These are phyloP conservation scores for Semotilus atromaculatus DNA, from an alignment of 2,797 vertebrate species.

Conservation along the genomic window DNA sequence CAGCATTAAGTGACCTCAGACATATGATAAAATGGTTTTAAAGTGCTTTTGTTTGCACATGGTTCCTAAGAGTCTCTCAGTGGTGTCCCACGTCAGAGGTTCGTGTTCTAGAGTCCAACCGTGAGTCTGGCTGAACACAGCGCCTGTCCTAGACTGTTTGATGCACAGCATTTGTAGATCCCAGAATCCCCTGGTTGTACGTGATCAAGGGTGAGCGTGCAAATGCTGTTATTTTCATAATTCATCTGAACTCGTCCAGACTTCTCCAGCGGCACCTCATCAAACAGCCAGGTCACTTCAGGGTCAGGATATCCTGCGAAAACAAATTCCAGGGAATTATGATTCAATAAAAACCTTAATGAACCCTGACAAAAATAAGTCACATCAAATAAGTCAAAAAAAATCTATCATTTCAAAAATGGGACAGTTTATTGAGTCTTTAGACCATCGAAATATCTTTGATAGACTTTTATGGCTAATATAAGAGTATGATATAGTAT, in stretches of 20 bases:
- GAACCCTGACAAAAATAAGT: too few relatives aligned
- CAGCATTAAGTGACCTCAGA: not conserved
- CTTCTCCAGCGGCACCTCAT: slow-evolving; percentile 64
- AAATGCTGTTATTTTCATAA: slow-evolving; percentile 73
- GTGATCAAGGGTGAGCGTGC: slow-evolving; percentile 71
- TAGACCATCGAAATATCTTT: not conserved
- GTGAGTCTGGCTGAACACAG: slow-evolving; percentile 70
- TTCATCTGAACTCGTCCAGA: slow-evolving; percentile 64
- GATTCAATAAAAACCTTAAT: not conserved
- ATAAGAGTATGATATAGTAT: not conserved
- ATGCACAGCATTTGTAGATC: slow-evolving; percentile 76
- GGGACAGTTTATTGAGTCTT: not conserved
- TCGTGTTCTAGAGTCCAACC: slow-evolving; percentile 50
- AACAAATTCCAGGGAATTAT: not conserved
- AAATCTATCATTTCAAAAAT: not conserved
- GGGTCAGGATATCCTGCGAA: slow-evolving; percentile 79
- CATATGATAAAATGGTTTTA: not conserved
- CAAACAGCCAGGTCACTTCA: slow-evolving; percentile 77
- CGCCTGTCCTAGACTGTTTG: slow-evolving; percentile 69
- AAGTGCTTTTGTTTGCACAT: not conserved
- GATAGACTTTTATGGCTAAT: not conserved
- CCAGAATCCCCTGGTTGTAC: slow-evolving; percentile 75
- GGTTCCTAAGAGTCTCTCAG: not conserved
- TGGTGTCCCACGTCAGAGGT: not conserved
- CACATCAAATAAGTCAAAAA: too few relatives aligned